Conservation (phyloP, 2,888 invertebrate genomes). For the Hirtodrosophila trivittata region DNA sequence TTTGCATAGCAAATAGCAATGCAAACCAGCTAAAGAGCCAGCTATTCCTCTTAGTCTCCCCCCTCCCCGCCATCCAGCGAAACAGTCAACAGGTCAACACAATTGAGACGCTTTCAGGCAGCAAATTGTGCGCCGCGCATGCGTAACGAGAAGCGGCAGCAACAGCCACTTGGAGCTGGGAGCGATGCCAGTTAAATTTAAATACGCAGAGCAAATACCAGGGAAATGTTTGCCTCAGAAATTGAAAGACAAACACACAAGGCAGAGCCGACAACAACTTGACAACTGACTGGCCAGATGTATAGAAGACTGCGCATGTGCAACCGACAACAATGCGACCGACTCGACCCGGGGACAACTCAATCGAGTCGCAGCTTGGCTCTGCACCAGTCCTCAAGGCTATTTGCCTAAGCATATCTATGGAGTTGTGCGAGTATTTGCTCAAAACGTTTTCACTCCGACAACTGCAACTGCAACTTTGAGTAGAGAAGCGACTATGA, state of each 20-base stretch:
- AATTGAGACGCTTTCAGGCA: constrained; percentile 70
- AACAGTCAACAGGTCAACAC: constrained; percentile 52
- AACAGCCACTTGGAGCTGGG: background rate
- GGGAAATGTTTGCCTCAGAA: constrained; percentile 62
- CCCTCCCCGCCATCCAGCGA: constrained; percentile 2
- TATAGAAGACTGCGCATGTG: constrained; percentile 61
- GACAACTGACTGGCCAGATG: constrained; percentile 39
- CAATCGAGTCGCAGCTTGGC: constrained; percentile 42
- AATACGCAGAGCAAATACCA: constrained; percentile 61
- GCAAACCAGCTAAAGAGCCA: constrained; percentile 11
- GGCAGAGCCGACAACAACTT: constrained; percentile 39
- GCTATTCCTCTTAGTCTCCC: background rate
- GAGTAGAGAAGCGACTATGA: constrained; percentile 4
- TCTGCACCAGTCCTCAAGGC: constrained; percentile 17
- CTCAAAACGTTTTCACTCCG: constrained; percentile 64
- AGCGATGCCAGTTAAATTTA: constrained; percentile 56
- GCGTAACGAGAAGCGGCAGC: constrained; percentile 62
- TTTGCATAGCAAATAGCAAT: constrained; percentile 21
- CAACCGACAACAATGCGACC: constrained; percentile 51
- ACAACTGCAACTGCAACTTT: constrained; percentile 46
- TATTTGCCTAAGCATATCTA: constrained; percentile 43
- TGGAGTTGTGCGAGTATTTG: constrained; percentile 44
- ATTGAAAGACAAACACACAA: constrained; percentile 71
- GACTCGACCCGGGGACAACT: constrained; percentile 48
- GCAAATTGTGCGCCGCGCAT: constrained; percentile 73